Base-by-base conservation (phyloP, 2,113 vertebrate species). In the Solenodon paradoxus region DNA sequence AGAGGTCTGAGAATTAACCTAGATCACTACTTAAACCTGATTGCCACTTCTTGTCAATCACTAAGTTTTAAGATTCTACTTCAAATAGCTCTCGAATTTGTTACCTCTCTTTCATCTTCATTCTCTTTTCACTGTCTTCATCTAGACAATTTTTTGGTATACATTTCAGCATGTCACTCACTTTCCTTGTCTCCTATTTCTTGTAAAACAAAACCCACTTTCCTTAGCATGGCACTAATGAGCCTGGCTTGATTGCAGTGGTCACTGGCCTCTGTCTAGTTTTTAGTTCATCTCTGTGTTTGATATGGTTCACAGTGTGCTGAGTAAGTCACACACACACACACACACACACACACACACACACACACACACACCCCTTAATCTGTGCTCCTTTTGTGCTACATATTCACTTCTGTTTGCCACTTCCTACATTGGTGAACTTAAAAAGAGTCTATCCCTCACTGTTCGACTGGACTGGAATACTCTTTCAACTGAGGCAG, bases 31-130 rank as follows among this genome's bases (percentile, higher is more conserved):
- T 84, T 57, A 35, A 88, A 71, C 72, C 88, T 93, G 72, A 38
- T 30, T 63, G n/a, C 55, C 19, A 51, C n/a, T 92, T 80, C 26
- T 93, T 79, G 74, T 82, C 51, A 64, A 0, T 83, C 64, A 61
- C 51, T 75, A 53, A 63, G n/a, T 93, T 95, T 92, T 92, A 89
- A 92, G 78, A 88, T 95, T 85, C 61, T 91, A 7, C 84, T 95
- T 95, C 49, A 63, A 91, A 63, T 85, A 91, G 40, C 74, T 66
- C 59, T 63, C 11, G 59, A 69, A 77, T 82, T 42, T 82, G 66
- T 90, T 87, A 64, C 57, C 69, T 72, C 51, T 35, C 38, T 55
- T 59, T 81, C 42, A 68, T 68, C 63, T 59, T 81, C 42, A 68
- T 68, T 80, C 22, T 51, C 28, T 61, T 63, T 63, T 81, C 72